Evolutionary conservation across 2,888 invertebrate species (phyloP).

Genomic region (Bombylius discolor): DNA sequence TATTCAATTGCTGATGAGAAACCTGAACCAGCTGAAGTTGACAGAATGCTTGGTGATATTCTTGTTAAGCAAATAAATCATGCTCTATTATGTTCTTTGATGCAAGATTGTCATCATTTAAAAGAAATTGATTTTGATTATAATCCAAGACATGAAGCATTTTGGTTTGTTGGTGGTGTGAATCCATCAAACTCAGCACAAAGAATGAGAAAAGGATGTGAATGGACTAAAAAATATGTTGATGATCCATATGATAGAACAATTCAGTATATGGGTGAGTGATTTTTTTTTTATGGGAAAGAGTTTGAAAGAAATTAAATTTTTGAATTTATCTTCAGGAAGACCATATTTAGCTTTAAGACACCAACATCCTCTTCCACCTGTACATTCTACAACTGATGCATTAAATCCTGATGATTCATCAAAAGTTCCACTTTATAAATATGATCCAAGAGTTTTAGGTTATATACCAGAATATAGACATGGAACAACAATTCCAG

Average conservation of each 20-base stretch:
- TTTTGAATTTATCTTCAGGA: constrained; percentile 23
- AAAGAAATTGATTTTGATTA: constrained; percentile 49
- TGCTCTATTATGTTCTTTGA: constrained; percentile 46
- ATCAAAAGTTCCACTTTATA: constrained; percentile 41
- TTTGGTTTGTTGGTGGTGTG: constrained; percentile 72
- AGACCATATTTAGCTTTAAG: constrained; percentile 56
- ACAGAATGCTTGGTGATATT: constrained; percentile 26
- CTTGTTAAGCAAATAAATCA: constrained; percentile 58
- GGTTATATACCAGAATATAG: constrained; percentile 45
- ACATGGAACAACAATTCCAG: constrained; percentile 63
- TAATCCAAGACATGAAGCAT: constrained; percentile 69
- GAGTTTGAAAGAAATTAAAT: constrained; percentile 13
- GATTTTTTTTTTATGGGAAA: neutral
- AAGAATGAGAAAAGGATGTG: constrained; percentile 33
- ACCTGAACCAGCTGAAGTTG: constrained; percentile 18
- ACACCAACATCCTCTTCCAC: constrained; percentile 51
- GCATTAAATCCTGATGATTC: constrained; percentile 39
- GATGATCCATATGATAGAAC: constrained; percentile 48
- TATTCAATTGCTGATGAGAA: neutral
- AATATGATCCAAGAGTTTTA: constrained; percentile 47
- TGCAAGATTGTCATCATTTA: constrained; percentile 48
- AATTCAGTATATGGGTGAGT: constrained; percentile 54
- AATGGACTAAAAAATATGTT: constrained; percentile 36
- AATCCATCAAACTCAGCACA: constrained; percentile 40
- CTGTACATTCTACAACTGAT: constrained; percentile 45